These are phyloP conservation scores for Calliphora vomitoria DNA, from an alignment of 2,888 invertebrate species.

Conservation along the genomic window DNA sequence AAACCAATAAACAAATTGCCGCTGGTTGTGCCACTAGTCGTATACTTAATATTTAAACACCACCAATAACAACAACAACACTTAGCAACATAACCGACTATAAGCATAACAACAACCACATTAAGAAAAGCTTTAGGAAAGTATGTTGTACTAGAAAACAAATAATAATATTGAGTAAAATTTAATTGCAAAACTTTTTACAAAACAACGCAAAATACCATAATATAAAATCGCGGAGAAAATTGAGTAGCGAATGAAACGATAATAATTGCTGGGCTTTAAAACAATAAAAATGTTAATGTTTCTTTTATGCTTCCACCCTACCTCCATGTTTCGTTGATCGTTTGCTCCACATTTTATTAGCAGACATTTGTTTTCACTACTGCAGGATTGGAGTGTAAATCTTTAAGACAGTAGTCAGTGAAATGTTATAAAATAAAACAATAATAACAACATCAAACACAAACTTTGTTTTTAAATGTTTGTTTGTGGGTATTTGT, in stretches of 20 bases:
- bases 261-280: conserved; percentile 25
- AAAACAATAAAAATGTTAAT: conserved; percentile 47
- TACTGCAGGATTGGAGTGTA: conserved; percentile 15
- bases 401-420: conserved; percentile 37
- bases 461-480: conserved; percentile 33
- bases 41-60: conserved; percentile 6
- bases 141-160: conserved; percentile 11
- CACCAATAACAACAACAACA: not conserved
- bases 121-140: not conserved
- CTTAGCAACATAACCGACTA: not conserved
- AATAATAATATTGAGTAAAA: conserved; percentile 39
- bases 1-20: conserved; percentile 23
- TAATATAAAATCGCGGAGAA: conserved; percentile 40
- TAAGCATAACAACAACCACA: not conserved
- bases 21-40: conserved; percentile 26
- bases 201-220: not conserved
- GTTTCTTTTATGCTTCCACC: not conserved
- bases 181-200: conserved; percentile 60
- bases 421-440: conserved; percentile 27
- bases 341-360: conserved; percentile 35
- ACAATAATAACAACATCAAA: conserved; percentile 9
- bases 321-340: not conserved
- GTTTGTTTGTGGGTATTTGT: not conserved
- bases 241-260: not conserved
- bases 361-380: conserved; percentile 31